Conservation (phyloP, 2,113 vertebrate species). For the Pituophis catenifer region DNA sequence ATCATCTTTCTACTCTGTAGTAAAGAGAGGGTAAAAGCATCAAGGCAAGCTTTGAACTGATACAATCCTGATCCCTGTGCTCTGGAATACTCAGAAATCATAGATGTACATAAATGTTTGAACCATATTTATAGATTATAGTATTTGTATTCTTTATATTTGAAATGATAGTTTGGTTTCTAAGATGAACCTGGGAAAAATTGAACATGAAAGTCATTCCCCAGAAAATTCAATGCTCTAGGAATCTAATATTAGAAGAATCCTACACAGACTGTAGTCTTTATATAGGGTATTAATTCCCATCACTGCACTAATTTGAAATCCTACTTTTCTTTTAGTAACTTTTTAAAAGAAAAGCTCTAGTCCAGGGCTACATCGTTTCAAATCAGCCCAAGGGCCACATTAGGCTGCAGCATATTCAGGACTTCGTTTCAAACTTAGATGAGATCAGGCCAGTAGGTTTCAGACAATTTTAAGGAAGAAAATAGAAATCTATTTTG, state of each 20-base stretch:
- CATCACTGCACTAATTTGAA: background rate
- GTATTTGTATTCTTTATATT: background rate
- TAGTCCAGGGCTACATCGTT: background rate
- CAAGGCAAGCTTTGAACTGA: background rate
- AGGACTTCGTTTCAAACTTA: background rate
- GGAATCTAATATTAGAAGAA: background rate
- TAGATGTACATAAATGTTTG: background rate
- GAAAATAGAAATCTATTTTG: background rate
- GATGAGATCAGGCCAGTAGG: background rate
- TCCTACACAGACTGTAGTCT: background rate
- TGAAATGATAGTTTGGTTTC: background rate
- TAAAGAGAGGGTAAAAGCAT: background rate
- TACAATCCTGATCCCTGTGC: background rate
- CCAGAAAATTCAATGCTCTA: background rate
- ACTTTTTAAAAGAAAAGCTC: background rate
- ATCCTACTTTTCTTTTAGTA: background rate
- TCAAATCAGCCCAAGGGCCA: background rate
- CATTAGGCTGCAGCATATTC: background rate
- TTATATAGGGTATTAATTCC: background rate
- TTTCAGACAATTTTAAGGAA: background rate
- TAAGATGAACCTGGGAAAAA: background rate
- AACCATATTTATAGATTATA: background rate
- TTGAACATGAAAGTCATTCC: background rate
- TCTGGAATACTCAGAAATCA: background rate
- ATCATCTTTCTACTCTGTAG: background rate